Base-by-base conservation (phyloP, 1,140 invertebrate species). In the Mycetomoellerius zeteki region DNA sequence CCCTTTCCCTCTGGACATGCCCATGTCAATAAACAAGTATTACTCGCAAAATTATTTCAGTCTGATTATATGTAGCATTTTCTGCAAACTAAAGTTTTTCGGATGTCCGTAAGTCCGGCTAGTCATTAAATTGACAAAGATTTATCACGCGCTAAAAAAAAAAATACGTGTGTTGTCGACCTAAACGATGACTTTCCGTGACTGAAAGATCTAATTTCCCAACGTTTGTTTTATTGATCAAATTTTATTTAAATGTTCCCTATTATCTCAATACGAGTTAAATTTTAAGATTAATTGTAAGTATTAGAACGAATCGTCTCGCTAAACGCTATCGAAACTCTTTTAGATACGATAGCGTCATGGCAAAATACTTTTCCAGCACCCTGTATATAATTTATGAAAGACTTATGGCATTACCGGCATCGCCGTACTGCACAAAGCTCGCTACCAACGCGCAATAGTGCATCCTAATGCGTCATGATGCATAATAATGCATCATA, bases 401-500 rank as follows among this genome's bases (percentile, higher is more conserved):
- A 80, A 81, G 76, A 71, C 77, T 71, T 50, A 60, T 60, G 65
- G 78, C 58, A 60, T 43, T 89, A 72, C 43, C 65, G 50, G 69
- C 82, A 65, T 67, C 62, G 89, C 72, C 77, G 88, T 88, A 60
- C 5, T 62, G 62, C 62, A 67, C 80, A 60, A 84, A 84, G 73
- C 73, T 43, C 67, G 27, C 80, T 62, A 84, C 19, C 60, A 33
- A 27, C 71, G 82, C 47, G 82, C 73, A 76, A 75, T 89, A 82
- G 88, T 72, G 88, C 85, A 65, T 78, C 77, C 56, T 90, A 89
- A 90, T 89, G 88, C 85, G 77, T 84, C 62, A 89, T 90, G 89
- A 90, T 90, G 89, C 78, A 89, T 87, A 89, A 90, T 90, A 89
- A 90, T 90, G 89, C 89, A 84, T 89, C 85, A 80, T 64, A 82